phyloP scores from a whole-genome alignment of 2,113 vertebrate genomes.

The Picathartes gymnocephalus region DNA sequence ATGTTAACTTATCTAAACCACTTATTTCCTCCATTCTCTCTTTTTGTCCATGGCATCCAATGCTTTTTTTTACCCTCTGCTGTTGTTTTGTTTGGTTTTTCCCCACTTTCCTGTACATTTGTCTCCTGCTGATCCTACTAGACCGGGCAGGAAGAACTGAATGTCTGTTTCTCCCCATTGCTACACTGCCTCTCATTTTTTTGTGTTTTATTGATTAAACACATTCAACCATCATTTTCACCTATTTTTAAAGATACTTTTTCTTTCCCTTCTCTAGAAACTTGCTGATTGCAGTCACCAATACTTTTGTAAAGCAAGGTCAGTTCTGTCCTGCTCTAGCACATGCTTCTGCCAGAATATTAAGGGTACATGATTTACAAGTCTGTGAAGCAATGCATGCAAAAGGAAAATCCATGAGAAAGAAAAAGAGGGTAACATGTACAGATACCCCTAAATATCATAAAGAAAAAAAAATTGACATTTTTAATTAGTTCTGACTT shows the following conservation, averaged over 20 bases:
- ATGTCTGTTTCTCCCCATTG: neutral
- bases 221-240: neutral
- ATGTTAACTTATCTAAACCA: neutral
- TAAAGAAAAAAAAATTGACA: neutral
- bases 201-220: neutral
- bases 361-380: neutral
- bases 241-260: neutral
- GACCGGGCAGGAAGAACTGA: neutral
- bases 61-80: neutral
- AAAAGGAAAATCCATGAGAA: neutral
- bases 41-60: neutral
- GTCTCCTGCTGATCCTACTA: neutral
- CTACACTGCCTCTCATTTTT: neutral
- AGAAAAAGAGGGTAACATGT: neutral
- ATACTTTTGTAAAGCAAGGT: neutral
- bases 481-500: neutral
- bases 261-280: neutral
- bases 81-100: neutral
- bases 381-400: neutral
- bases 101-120: neutral
- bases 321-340: neutral
- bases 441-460: neutral
- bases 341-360: neutral
- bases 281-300: neutral
- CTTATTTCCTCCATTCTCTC: neutral